Evolutionary conservation across 1,140 invertebrate genomes (phyloP), one percentile per base, ranked within the genome.

Genomic region (Drosophila busckii): DNA sequence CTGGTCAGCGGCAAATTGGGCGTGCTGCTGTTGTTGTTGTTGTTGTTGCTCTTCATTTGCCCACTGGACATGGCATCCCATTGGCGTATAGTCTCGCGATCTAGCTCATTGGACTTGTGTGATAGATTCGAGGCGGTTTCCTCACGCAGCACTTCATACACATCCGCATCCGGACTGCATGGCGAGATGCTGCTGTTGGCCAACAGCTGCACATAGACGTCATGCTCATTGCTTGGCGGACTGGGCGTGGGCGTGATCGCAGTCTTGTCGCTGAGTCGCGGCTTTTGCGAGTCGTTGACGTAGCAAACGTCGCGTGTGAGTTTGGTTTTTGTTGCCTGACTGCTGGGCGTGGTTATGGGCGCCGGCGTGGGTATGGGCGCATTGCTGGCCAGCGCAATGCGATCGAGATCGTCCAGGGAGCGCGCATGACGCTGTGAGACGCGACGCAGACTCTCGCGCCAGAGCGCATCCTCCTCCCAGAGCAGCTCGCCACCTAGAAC

Each of bases 31-130:
- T 7, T 5, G 34, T 2, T 4, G 31, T 29, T 8, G 62, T 45
- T 49, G 26, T 60, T 66, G 48, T 56, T 75, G 34, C 86, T 88
- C 80, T 90, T 91, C 89, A 89, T 89, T 41, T 90, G 83, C 61
- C 89, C 94, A 89, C 94, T 94, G 29, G 94, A 95, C 91, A 95
- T 90, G 54, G 95, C 90, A 88, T 96, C 94, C 94, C 94, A 95
- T 78, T 95, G 94, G 20, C 94, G 90, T 61, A 95, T 89, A 62
- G 94, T 95, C 88, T 95, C 94, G 68, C 94, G 91, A 88, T 95
- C 94, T 64, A 95, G 92, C 84, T 94, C 93, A 89, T 91, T 91
- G 38, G 89, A 89, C 50, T 88, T 87, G 29, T 80, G 70, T 7
- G 82, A 87, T 28, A 82, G 59, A 60, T 83, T 73, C 2, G 82